Evolutionary conservation across 1,140 invertebrate species (phyloP), one percentile per base, ranked within the genome.

Genomic region (Riptortus pedestris): DNA sequence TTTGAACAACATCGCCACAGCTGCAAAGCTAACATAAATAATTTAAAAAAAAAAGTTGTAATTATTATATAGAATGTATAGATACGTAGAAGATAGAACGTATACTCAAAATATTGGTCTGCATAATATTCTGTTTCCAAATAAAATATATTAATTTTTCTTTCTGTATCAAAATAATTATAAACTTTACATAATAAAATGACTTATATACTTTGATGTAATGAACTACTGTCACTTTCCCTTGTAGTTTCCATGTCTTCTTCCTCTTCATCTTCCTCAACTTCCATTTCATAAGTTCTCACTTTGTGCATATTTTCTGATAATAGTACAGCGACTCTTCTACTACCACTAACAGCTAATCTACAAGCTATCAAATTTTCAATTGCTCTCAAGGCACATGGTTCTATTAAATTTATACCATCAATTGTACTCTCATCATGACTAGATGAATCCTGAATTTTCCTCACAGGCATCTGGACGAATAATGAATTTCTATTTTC

Each of bases 271-370:
- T 95, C 93, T 5, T 89, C 88, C 71, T 93, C 90, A 0, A 85
- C 86, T 78, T 96, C 93, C 83, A 93, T 94, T 73, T 96, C 91
- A 71, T 91, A 89, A 33, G 95, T 78, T 65, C 88, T 79, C 47
- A 96, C 86, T 73, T 91, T 90, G 61, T 88, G 80, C 65, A 79
- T 77, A 68, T 82, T 89, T 70, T 88, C 85, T 18, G 87, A 88
- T 12, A 95, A 75, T 62, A 96, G 82, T 51, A 92, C 88, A 11
- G 90, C 86, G 24, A 96, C 90, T 79, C 93, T 92, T 43, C 93
- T 78, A 12, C 83, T 81, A 0, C 92, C 91, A 65, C 91, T 94
- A 0, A 96, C 91, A 5, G 91, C 86, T 67, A 95, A 81, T 68
- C 77, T 77, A 60, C 78, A 80, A 1, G 83, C 84, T 57, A 82